Evolutionary conservation across 23 tunicate species (phyloP).

Genomic region (Ciona savignyi): DNA sequence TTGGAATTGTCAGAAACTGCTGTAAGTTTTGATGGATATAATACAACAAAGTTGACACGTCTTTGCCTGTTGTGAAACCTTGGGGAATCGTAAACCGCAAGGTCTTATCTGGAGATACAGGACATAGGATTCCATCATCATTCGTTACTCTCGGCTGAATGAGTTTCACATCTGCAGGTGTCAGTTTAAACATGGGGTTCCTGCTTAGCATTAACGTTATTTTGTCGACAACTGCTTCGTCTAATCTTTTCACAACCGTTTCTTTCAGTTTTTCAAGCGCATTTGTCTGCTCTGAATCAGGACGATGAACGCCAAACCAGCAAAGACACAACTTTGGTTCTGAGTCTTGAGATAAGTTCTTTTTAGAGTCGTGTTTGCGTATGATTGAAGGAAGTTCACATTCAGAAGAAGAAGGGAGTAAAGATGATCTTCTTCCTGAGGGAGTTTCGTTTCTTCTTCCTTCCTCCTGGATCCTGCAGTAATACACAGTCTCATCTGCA

Average conservation of each 20-base stretch:
- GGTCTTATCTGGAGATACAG: slow-evolving; percentile 22
- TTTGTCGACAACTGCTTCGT: slow-evolving; percentile 66
- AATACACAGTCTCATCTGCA: slow-evolving; percentile 31
- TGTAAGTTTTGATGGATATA: slow-evolving; percentile 79
- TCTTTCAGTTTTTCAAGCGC: slow-evolving; percentile 38
- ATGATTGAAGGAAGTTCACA: neutral
- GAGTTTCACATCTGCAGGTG: slow-evolving; percentile 60
- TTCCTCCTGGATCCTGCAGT: slow-evolving; percentile 59
- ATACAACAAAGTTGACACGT: slow-evolving; percentile 42
- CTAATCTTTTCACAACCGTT: slow-evolving; percentile 46
- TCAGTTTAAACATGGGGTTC: slow-evolving; percentile 45
- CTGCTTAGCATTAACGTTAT: slow-evolving; percentile 52
- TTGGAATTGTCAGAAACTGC: slow-evolving; percentile 45
- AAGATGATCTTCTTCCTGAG: slow-evolving; percentile 56
- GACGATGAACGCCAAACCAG: slow-evolving; percentile 77
- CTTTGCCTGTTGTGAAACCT: slow-evolving; percentile 1
- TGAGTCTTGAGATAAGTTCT: neutral
- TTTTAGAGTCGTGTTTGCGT: neutral
- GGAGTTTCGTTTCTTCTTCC: slow-evolving; percentile 6
- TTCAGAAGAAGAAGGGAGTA: neutral
- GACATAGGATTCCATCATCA: neutral
- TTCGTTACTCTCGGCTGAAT: slow-evolving; percentile 51
- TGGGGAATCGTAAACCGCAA: slow-evolving; percentile 23
- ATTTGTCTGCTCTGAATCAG: slow-evolving; percentile 17
- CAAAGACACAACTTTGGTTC: slow-evolving; percentile 19